Base-by-base conservation (phyloP, 2,797 vertebrate species). In the Garrulus glandarius region DNA sequence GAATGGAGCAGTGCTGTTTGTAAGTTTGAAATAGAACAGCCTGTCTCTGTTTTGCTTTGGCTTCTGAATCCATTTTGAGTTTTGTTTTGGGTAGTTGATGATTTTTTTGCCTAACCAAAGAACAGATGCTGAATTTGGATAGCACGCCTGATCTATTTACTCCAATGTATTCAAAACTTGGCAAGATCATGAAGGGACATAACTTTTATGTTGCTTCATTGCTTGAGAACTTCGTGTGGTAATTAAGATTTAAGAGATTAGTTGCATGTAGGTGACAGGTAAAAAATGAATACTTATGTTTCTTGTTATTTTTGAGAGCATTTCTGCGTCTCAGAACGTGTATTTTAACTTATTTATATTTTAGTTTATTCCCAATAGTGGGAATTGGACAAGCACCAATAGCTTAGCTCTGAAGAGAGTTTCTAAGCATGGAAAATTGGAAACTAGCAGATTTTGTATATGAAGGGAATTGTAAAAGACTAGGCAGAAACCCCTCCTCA, bases 121-220 rank as follows among this genome's bases (percentile, higher is more conserved):
- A 97, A 93, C 93, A 97, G 94, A 96, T 96, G 97, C 92, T 93
- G 83, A 83, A 77, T 83, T 96, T 97, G 96, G 95, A 96, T 87
- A 95, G 74, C 32, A 11, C 0, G 47, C 50, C 85, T 88, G 44
- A 47, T 84, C 29, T 94, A 34, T 97, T 95, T 96, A 94, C 91
- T 96, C 84, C 61, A 86, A 1, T 39, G n/a, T 90, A 47, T 77
- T 96, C n/a, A 76, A 89, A 88, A 69, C 43, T 93, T 96, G 96
- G 94, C 95, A 88, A 67, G 69, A 90, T 87, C n/a, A 6, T 29
- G 20, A 82, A 69, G 70, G 80, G 85, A 84, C 22, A 30, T 63
- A 75, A 64, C 46, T 94, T 81, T 37, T 70, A 15, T 87, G 57
- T 85, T 94, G 71, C 91, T 94, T 79, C 19, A 60, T 79, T 93